Percentiles rank a stretch among this genome's conserved stretches.
phyloP scores from a whole-genome alignment of 2,797 vertebrate species.

The Melanotaenia nigrans region DNA sequence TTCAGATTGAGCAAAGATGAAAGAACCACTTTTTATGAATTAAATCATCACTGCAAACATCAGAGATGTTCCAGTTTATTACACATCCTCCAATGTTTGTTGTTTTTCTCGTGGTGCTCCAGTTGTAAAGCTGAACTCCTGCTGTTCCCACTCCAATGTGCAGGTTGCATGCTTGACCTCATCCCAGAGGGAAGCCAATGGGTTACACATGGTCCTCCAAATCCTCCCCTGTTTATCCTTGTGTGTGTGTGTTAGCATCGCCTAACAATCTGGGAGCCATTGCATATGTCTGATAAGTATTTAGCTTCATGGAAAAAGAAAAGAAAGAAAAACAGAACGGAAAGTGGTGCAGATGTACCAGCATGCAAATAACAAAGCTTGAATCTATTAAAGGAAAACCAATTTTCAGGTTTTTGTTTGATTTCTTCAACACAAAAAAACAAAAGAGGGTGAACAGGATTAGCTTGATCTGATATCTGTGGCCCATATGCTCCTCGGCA shows the following conservation, averaged over 20 bases:
- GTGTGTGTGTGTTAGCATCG: constrained; percentile 67
- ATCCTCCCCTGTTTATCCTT: constrained; percentile 25
- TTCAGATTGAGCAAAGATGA: constrained; percentile 36
- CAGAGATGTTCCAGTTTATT: constrained; percentile 53
- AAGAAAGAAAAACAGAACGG: constrained; percentile 13
- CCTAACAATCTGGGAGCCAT: constrained; percentile 77
- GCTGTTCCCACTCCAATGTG: constrained; percentile 65
- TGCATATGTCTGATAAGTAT: constrained; percentile 73
- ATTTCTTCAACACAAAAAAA: constrained; percentile 2
- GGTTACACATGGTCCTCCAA: constrained; percentile 72
- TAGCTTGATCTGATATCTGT: constrained; percentile 32
- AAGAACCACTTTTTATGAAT: constrained; percentile 61
- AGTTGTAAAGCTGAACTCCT: constrained; percentile 64
- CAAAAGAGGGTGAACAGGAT: constrained; percentile 24
- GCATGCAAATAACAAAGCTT: constrained; percentile 33
- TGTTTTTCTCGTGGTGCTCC: constrained; percentile 44
- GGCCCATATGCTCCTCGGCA: constrained; percentile 22
- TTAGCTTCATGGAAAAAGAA: constrained; percentile 36
- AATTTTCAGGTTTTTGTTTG: constrained; percentile 31
- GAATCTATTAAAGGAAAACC: constrained; percentile 31
- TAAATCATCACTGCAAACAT: constrained; percentile 36
- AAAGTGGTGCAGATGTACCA: constrained; percentile 43
- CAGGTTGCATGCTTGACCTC: constrained; percentile 78
- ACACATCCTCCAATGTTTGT: constrained; percentile 40
- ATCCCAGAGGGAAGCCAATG: constrained; percentile 65